Evolutionary conservation across 2,113 vertebrate genomes (phyloP).

Genomic region (Grallaria varia): DNA sequence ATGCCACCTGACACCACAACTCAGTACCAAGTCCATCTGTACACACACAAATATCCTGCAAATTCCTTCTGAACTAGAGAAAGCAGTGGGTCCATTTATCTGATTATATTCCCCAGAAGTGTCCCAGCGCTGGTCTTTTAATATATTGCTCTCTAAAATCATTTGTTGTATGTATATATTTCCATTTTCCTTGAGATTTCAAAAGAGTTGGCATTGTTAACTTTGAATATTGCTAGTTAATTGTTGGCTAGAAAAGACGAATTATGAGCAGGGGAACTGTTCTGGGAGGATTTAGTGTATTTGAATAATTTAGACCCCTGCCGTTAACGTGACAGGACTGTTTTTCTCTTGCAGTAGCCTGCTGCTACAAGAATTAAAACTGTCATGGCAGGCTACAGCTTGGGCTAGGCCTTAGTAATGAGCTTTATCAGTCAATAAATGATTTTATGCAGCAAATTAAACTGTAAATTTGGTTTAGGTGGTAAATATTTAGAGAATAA

Average conservation of each 20-base stretch:
- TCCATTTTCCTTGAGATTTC: constrained; percentile 68
- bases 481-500: constrained; percentile 89
- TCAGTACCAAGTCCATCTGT: background rate
- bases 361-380: constrained; percentile 92
- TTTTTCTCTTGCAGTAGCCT: constrained; percentile 91
- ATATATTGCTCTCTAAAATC: background rate
- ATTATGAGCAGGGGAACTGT: constrained; percentile 90
- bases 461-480: constrained; percentile 83
- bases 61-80: background rate
- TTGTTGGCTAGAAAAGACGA: constrained; percentile 95
- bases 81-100: background rate
- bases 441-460: constrained; percentile 89
- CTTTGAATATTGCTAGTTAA: constrained; percentile 93
- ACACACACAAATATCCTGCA: background rate
- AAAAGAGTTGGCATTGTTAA: constrained; percentile 91
- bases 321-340: constrained; percentile 94
- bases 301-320: constrained; percentile 99
- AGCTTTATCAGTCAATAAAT: constrained; percentile 92
- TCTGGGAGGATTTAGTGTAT: constrained; percentile 95
- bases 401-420: constrained; percentile 83
- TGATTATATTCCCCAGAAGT: background rate
- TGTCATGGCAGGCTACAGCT: constrained; percentile 77
- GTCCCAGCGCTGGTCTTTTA: background rate
- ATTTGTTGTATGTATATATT: background rate
- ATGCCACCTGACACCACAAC: background rate